Evolutionary conservation across 2,797 vertebrate genomes (phyloP), one percentile per base, ranked within the genome.

Genomic region (Alcedo atthis): DNA sequence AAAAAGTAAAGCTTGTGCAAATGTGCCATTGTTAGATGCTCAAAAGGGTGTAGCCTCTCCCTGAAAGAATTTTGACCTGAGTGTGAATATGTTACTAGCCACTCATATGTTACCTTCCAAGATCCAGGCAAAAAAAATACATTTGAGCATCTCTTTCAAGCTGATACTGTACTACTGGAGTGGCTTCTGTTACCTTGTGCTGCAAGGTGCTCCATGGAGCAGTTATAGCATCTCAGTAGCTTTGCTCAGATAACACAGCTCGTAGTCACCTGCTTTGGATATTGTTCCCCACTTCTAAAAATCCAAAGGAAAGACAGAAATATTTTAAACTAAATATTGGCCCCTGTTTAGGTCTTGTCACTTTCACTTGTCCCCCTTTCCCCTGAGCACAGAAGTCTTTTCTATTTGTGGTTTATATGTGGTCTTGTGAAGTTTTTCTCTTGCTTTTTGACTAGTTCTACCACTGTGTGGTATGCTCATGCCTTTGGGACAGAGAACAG

Each of bases 381-480:
- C 54, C 42, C 24, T 1, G 1, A 68, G 67, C 75, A 57, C 28
- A 71, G 68, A 88, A 49, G 15, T 28, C 7, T 69, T 88, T 67
- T 93, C n/a, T 51, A 43, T 77, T 81, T 88, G 57, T 61, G 26
- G 68, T 86, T 86, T 88, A 25, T 73, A 3, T 55, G 46, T 37
- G 57, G n/a, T 32, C 70, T 84, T 86, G 89, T 49, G 74, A 14
- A 40, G 64, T 94, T 92, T 91, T 91, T 77, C 48, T 70, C 30
- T 79, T 84, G 67, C 59, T 68, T 13, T 89, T 87, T 58, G 33
- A 51, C n/a, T 88, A 15, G 15, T 57, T 86, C 33, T 93, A 22
- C 59, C 51, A 88, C 74, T 67, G 43, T 74, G 55, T 73, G 45
- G 63, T 84, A 43, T 5, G 3, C 30, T 87, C 12, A 26, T 64